These are phyloP conservation scores for Sus scrofa DNA, from an alignment of 2,113 vertebrate genomes.

Conservation along the genomic window T2T-Sscrofa CM000819.6:136693501-136694000, in stretches of 20 bases:
- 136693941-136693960: not conserved
- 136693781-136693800: not conserved
- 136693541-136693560: not conserved
- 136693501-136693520: not conserved
- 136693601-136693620: not conserved
- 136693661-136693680: no score
- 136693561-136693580: not conserved
- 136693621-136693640: not conserved
- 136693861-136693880: not conserved
- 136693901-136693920: not conserved
- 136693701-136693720: not conserved
- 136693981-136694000: not conserved
- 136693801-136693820: not conserved
- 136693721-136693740: not conserved
- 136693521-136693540: not conserved
- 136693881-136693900: not conserved
- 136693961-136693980: not conserved
- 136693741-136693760: not conserved
- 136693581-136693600: not conserved
- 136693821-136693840: not conserved
- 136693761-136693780: not conserved
- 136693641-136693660: fast-evolving
- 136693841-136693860: not conserved
- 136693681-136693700: not conserved
- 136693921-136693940: not conserved